These are phyloP conservation scores for Dasyprocta punctata DNA, from an alignment of 2,113 vertebrate species.

Conservation along the genomic window DNA sequence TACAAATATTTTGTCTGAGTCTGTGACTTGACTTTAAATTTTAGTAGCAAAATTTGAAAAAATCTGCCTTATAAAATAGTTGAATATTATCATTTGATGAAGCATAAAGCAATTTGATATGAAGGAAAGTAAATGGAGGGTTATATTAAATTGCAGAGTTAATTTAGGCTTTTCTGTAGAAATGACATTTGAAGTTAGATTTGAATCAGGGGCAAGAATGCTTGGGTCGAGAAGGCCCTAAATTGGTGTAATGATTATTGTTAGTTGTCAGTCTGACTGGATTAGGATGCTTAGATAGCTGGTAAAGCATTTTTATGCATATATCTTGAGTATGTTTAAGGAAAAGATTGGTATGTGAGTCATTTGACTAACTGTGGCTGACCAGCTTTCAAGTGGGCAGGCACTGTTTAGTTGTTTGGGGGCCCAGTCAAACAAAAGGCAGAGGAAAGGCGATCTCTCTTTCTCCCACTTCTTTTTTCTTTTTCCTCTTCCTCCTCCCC, in stretches of 20 bases:
- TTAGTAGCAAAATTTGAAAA: neutral
- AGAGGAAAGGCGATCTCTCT: neutral
- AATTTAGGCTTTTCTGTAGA: neutral
- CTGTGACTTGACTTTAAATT: neutral
- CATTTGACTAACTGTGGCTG: neutral
- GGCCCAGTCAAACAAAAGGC: neutral
- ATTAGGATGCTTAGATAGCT: neutral
- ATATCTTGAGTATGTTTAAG: neutral
- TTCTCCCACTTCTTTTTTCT: no score
- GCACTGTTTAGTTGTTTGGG: neutral
- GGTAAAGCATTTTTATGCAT: neutral
- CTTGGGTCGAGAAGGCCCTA: neutral
- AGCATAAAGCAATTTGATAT: neutral
- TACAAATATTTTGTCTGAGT: neutral
- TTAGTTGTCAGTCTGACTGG: neutral
- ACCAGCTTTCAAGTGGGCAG: neutral
- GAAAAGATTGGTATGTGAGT: neutral
- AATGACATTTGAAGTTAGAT: neutral
- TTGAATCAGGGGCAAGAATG: neutral
- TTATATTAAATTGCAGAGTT: neutral
- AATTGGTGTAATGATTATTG: neutral
- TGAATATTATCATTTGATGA: neutral
- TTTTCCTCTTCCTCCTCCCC: neutral
- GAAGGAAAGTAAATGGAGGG: neutral
- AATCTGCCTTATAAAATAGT: neutral